Evolutionary conservation across 1,140 invertebrate species (phyloP).

Genomic region (Apis dorsata): DNA sequence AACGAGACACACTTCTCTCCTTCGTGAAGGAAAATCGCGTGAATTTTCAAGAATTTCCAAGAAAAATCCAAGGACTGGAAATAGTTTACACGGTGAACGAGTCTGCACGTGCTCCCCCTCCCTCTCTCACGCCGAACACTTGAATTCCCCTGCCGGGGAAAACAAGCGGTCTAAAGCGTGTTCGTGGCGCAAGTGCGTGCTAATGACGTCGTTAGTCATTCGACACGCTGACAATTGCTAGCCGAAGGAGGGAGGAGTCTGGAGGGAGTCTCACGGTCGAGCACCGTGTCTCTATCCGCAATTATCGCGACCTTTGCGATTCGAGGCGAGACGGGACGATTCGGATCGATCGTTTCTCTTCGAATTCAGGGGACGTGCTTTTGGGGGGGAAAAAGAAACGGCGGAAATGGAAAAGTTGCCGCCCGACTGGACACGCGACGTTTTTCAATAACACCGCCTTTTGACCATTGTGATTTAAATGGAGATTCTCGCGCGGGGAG

Average conservation of each 20-base stretch:
- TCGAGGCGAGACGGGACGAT: not conserved
- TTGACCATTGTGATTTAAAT: too few species aligned
- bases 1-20: too few species aligned
- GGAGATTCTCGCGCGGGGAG: too few species aligned
- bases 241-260: conserved; percentile 2
- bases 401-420: too few species aligned
- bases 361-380: not conserved
- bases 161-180: not conserved
- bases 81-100: conserved; percentile 13
- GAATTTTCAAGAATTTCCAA: not conserved
- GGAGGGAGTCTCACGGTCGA: conserved; percentile 20
- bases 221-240: conserved; percentile 40
- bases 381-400: too few species aligned
- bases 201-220: conserved; percentile 52
- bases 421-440: too few species aligned
- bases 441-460: too few species aligned
- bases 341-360: not conserved
- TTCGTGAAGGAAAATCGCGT: not conserved
- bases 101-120: not conserved
- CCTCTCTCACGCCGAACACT: not conserved
- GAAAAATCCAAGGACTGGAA: not conserved
- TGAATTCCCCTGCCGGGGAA: conserved; percentile 6
- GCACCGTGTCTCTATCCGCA: not conserved
- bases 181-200: conserved; percentile 41
- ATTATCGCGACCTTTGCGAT: conserved; percentile 8